Percentiles rank a stretch among this genome's conserved stretches.
Conservation (phyloP, 2,113 vertebrate species). For the Phylloscopus whistleri region DNA sequence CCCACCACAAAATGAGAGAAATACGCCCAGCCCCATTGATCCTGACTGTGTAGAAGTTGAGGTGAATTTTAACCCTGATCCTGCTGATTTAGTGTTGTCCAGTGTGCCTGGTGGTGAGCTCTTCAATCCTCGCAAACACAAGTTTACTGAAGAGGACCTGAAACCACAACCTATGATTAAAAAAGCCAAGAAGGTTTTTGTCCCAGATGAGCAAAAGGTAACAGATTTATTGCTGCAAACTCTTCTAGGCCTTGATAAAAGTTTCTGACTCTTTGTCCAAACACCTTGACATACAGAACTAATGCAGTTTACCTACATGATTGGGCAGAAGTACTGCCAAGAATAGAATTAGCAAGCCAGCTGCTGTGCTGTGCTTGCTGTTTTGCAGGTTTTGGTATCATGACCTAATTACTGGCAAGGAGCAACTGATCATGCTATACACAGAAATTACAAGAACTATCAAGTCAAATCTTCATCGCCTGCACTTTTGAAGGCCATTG, state of each 20-base stretch:
- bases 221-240: constrained; percentile 11
- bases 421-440: background rate
- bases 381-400: background rate
- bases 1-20: constrained; percentile 75
- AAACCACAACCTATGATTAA: constrained; percentile 99
- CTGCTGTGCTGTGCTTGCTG: constrained; percentile 6
- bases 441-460: background rate
- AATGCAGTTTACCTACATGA: background rate
- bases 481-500: background rate
- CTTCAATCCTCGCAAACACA: constrained; percentile 97
- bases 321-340: background rate
- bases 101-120: constrained; percentile 95
- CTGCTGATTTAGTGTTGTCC: constrained; percentile 94
- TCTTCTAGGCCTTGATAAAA: background rate
- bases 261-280: background rate
- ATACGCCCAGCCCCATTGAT: constrained; percentile 84
- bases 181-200: constrained; percentile 97
- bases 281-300: background rate
- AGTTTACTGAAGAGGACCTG: constrained; percentile 93
- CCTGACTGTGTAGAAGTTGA: constrained; percentile 91
- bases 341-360: background rate
- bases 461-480: background rate
- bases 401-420: constrained; percentile 2
- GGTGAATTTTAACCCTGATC: constrained; percentile 93
- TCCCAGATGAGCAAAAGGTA: constrained; percentile 94